Percentiles rank a stretch among this genome's conserved stretches.
Evolutionary conservation across 1,140 invertebrate genomes (phyloP).

Genomic region (Daktulosphaira vitifoliae): DNA sequence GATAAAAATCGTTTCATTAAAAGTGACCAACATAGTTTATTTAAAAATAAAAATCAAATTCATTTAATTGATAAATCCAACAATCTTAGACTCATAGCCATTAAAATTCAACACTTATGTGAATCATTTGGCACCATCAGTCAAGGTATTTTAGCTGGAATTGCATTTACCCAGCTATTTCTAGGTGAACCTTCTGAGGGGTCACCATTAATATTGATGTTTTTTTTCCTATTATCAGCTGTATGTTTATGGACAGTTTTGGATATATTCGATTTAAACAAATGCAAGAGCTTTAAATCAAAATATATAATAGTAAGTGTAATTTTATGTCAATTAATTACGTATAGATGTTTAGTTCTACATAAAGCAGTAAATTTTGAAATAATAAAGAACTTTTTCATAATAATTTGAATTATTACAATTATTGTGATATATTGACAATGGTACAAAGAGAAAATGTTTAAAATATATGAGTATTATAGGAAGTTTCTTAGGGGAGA

Average conservation of each 20-base stretch:
- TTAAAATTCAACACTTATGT: conserved; percentile 21
- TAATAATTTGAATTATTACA: neutral
- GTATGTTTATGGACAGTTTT: conserved; percentile 25
- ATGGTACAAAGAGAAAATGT: no score
- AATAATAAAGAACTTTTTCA: no score
- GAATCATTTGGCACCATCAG: conserved; percentile 14
- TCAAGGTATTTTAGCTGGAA: conserved; percentile 17
- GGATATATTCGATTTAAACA: conserved; percentile 24
- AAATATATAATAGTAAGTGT: conserved; percentile 31
- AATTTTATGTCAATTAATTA: neutral
- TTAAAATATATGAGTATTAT: no score
- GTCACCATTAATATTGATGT: conserved; percentile 30
- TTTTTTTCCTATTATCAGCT: conserved; percentile 19
- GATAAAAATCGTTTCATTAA: conserved; percentile 27
- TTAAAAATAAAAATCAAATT: conserved; percentile 3
- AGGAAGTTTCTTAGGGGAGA: no score
- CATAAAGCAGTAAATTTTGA: no score
- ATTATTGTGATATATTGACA: neutral
- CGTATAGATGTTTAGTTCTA: no score
- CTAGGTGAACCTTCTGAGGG: conserved; percentile 17
- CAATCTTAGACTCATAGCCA: conserved; percentile 13
- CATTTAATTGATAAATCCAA: neutral
- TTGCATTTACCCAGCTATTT: conserved; percentile 20
- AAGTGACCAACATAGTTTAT: conserved; percentile 3
- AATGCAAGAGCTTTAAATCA: conserved; percentile 25